Evolutionary conservation across 2,113 vertebrate species (phyloP).

Genomic region (Argyrosomus japonicus): DNA sequence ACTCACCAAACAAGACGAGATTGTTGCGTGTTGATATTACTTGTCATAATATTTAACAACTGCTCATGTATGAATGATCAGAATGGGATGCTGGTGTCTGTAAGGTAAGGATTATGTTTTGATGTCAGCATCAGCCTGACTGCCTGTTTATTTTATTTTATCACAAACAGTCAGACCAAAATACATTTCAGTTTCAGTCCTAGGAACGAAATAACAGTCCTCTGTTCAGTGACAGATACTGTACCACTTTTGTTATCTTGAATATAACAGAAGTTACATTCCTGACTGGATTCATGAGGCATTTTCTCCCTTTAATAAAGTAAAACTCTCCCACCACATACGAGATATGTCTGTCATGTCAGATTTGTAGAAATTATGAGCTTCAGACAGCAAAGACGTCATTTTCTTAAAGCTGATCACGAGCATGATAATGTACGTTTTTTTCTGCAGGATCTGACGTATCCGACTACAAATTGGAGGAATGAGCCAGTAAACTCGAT

Average conservation of each 20-base stretch:
- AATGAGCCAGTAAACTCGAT: background rate
- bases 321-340: background rate
- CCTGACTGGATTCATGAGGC: background rate
- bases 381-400: background rate
- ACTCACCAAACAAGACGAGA: too few species aligned
- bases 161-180: background rate
- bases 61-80: background rate
- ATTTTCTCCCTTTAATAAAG: background rate
- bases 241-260: background rate
- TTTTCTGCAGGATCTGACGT: background rate
- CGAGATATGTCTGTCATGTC: too few species aligned
- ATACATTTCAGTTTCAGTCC: background rate
- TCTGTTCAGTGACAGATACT: background rate
- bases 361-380: background rate
- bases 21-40: background rate
- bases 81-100: too few species aligned
- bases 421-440: background rate
- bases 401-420: background rate
- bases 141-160: background rate
- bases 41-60: background rate
- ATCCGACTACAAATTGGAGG: background rate
- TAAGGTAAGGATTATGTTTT: too few species aligned
- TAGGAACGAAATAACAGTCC: background rate
- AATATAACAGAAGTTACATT: background rate
- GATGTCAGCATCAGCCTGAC: background rate